These are phyloP conservation scores for Pangasianodon gigas DNA, from an alignment of 2,113 vertebrate genomes.

Conservation along the genomic window DNA sequence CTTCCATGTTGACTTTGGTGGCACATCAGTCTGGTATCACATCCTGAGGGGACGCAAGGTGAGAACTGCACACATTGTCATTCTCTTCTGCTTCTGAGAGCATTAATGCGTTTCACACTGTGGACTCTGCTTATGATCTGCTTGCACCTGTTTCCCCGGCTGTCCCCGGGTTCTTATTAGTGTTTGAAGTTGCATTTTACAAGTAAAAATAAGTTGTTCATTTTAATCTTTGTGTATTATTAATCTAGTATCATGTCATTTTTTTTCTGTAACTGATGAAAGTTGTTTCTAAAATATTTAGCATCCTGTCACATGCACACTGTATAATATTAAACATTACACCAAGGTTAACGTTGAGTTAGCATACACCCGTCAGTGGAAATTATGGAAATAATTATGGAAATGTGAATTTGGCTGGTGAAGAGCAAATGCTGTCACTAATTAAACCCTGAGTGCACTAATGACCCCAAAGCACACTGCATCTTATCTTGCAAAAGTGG, in stretches of 20 bases:
- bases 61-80: conserved; percentile 28
- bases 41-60: conserved; percentile 96
- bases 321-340: background rate
- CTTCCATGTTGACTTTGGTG: conserved; percentile 98
- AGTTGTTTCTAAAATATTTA: background rate
- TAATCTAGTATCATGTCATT: background rate
- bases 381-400: background rate
- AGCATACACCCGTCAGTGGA: background rate
- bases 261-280: background rate
- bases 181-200: background rate
- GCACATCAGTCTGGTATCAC: conserved; percentile 98
- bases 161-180: background rate
- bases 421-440: background rate
- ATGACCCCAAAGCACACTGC: background rate
- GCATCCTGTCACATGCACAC: background rate
- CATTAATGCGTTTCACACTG: background rate
- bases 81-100: background rate
- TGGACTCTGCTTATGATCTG: background rate
- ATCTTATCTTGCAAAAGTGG: background rate
- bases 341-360: background rate
- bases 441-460: background rate
- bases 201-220: background rate
- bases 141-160: background rate
- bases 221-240: background rate
- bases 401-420: background rate